phyloP scores from a whole-genome alignment of 2,888 invertebrate species.

The Strigamia transsilvanica region DNA sequence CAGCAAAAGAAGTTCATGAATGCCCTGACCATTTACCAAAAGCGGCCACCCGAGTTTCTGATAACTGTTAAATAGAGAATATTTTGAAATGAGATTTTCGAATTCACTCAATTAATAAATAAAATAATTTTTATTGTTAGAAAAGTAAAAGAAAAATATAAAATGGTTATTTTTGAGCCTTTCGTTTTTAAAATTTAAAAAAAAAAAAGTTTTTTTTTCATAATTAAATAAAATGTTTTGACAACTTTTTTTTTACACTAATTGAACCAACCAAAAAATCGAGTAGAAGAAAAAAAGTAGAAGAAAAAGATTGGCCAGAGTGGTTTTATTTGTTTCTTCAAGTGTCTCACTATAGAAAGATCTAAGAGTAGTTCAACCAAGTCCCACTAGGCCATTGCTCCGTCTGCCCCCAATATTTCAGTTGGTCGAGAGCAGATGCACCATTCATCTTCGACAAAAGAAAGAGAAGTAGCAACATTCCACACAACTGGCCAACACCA shows the following conservation, averaged over 20 bases:
- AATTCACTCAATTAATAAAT: neutral
- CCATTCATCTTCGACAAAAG: conserved; percentile 51
- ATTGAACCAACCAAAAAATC: neutral
- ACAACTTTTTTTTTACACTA: neutral
- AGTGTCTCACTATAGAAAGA: conserved; percentile 11
- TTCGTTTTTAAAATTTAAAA: too few species aligned
- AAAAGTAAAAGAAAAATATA: too few species aligned
- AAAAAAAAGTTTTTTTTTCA: too few species aligned
- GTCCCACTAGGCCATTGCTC: conserved; percentile 20
- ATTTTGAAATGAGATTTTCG: neutral
- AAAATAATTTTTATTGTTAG: too few species aligned
- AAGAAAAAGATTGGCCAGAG: conserved; percentile 26
- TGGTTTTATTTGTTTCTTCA: conserved; percentile 52
- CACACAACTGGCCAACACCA: conserved; percentile 30
- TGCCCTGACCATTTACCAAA: conserved; percentile 10
- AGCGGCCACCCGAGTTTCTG: neutral
- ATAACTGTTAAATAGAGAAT: neutral
- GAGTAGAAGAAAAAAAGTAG: neutral
- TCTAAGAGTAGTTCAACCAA: conserved; percentile 21
- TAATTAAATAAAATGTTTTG: too few species aligned
- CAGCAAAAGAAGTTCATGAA: neutral
- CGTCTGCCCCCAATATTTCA: conserved; percentile 26
- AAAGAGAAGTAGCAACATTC: conserved; percentile 30
- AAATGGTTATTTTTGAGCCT: too few species aligned
- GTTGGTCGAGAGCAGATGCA: conserved; percentile 18